phyloP scores from a whole-genome alignment of 2,797 vertebrate genomes.

The Crypturellus tataupa region DNA sequence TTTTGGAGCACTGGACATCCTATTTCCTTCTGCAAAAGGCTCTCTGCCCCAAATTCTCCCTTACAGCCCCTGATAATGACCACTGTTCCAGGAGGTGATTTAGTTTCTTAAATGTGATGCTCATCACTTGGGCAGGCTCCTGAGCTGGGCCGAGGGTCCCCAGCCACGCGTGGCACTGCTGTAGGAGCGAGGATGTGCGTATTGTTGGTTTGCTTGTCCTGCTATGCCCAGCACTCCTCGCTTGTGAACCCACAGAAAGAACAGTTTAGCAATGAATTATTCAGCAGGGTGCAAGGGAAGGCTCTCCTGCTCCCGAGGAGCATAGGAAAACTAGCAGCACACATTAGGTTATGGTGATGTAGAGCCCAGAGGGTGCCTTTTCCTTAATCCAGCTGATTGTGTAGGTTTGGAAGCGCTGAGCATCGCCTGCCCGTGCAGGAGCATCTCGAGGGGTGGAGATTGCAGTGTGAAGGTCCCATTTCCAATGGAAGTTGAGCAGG shows the following conservation, averaged over 20 bases:
- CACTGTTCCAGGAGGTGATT: neutral
- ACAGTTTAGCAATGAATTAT: neutral
- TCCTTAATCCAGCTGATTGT: neutral
- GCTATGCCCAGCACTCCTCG: neutral
- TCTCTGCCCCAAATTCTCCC: neutral
- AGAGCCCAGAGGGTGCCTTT: neutral
- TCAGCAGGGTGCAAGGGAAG: neutral
- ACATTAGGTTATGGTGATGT: too few species aligned
- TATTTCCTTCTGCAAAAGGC: neutral
- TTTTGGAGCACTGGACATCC: neutral
- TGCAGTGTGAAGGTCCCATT: too few species aligned
- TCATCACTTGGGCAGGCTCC: neutral
- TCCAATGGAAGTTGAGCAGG: too few species aligned
- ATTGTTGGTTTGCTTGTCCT: neutral
- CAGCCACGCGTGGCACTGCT: neutral
- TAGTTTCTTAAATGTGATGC: neutral
- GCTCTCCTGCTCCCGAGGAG: neutral
- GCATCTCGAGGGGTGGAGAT: neutral
- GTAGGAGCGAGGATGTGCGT: neutral
- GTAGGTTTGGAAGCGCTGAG: neutral
- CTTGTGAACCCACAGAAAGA: neutral
- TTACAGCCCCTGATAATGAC: neutral
- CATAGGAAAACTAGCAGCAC: neutral
- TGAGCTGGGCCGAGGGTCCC: neutral
- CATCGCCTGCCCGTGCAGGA: neutral